These are phyloP conservation scores for Temnothorax nylanderi DNA, from an alignment of 1,140 invertebrate genomes.

Conservation along the genomic window DNA sequence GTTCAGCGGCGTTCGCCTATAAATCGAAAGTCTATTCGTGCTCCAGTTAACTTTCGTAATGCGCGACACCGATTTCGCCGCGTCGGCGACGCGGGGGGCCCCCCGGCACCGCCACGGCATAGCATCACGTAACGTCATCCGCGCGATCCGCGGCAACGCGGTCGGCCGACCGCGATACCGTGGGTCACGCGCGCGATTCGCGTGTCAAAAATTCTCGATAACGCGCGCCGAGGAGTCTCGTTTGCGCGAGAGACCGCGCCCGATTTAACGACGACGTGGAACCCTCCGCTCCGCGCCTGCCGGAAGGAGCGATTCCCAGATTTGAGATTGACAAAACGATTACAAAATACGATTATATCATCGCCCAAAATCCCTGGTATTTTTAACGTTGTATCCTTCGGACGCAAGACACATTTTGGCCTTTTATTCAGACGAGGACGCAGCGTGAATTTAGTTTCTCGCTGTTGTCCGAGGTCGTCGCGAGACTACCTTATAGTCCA, in stretches of 20 bases:
- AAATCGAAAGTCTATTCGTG: conserved; percentile 76
- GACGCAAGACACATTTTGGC: background rate
- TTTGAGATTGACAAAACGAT: conserved; percentile 25
- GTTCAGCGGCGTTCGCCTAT: conserved; percentile 16
- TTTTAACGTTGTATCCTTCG: background rate
- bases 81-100: conserved; percentile 37
- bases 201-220: background rate
- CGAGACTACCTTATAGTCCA: background rate
- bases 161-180: background rate
- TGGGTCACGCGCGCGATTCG: background rate
- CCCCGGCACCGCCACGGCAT: background rate
- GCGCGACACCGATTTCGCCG: conserved; percentile 66
- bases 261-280: background rate
- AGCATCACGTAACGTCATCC: conserved; percentile 8
- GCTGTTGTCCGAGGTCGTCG: background rate
- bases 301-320: background rate
- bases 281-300: too few species aligned
- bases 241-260: background rate
- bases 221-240: too few species aligned
- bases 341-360: conserved; percentile 25
- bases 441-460: background rate
- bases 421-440: background rate
- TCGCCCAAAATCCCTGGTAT: background rate
- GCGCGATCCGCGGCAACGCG: conserved; percentile 46
- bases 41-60: conserved; percentile 77